Base-by-base conservation (phyloP, 2,797 vertebrate genomes). In the Decapterus maruadsi region DNA sequence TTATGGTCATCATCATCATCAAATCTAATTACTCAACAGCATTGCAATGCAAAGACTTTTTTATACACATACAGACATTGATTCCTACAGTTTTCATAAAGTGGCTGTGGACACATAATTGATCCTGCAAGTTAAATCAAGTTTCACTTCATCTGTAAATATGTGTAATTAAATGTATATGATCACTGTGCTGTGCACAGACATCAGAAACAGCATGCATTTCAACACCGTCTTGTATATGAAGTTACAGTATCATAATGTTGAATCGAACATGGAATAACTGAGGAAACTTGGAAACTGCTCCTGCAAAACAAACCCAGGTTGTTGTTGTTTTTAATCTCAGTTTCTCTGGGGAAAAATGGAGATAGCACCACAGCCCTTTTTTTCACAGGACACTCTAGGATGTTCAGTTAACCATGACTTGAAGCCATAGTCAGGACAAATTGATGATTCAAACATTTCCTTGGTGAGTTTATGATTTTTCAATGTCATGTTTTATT, bases 91-190 rank as follows among this genome's bases (percentile, higher is more conserved):
- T 55, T 75, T 67, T n/a, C 43, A 77, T 22, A 17, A 42, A 42
- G 45, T 66, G n/a, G 8, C 17, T 48, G 9, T 42, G 77, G 76
- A 81, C 38, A 42, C 43, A 56, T 20, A 14, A 14, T 3, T 40
- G 68, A 8, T 20, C 26, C 40, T 58, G 11, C 2, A 79, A 42
- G 57, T 69, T n/a, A 26, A 40, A 67, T 40, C 31, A 64, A 71
- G 31, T 77, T 81, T 82, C 46, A 80, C 48, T 79, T 84, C n/a
- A 67, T 75, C 65, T 93, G 93, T 94, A 92, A 84, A 93, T 93
- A 92, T 82, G 11, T 90, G 65, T 78, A 72, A 72, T 51, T 83
- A 66, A 68, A 62, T 74, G 22, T 82, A 63, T 82, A 72, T 78
- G 53, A 76, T 75, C 57, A 62, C 75, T 69, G 51, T 85, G 40